phyloP scores from a whole-genome alignment of 1,140 invertebrate species.

The Diabrotica virgifera region DNA sequence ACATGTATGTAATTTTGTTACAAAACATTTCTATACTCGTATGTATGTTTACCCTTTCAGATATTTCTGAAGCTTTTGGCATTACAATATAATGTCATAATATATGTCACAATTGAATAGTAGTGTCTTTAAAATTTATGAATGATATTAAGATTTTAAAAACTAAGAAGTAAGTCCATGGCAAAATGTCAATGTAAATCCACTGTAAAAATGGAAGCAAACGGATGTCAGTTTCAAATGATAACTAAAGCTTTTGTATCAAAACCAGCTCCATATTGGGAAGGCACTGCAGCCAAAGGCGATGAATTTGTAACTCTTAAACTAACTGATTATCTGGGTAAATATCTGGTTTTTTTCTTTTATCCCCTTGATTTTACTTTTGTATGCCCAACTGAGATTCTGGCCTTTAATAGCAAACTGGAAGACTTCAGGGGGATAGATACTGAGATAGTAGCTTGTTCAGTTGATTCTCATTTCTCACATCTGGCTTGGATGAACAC shows the following conservation, averaged over 20 bases:
- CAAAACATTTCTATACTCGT: too few species aligned
- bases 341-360: constrained; percentile 97
- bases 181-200: too few species aligned
- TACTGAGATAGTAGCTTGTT: constrained; percentile 87
- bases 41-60: too few species aligned
- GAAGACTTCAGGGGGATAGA: constrained; percentile 86
- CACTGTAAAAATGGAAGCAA: too few species aligned
- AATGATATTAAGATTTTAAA: too few species aligned
- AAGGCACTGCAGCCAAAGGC: constrained; percentile 87
- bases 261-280: constrained; percentile 78
- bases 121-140: too few species aligned
- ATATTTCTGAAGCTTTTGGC: too few species aligned
- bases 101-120: too few species aligned
- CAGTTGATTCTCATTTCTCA: constrained; percentile 93
- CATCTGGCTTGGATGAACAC: constrained; percentile 95
- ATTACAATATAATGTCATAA: too few species aligned
- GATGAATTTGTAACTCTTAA: constrained; percentile 89
- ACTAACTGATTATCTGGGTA: constrained; percentile 81
- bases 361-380: constrained; percentile 97
- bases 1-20: too few species aligned
- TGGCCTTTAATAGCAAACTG: constrained; percentile 89
- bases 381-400: constrained; percentile 94
- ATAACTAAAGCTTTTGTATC: constrained; percentile 56
- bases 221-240: too few species aligned
- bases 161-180: too few species aligned